Percentiles rank a stretch among this genome's conserved stretches.
Evolutionary conservation across 2,113 vertebrate species (phyloP).

Genomic region (Mesocricetus auratus): DNA sequence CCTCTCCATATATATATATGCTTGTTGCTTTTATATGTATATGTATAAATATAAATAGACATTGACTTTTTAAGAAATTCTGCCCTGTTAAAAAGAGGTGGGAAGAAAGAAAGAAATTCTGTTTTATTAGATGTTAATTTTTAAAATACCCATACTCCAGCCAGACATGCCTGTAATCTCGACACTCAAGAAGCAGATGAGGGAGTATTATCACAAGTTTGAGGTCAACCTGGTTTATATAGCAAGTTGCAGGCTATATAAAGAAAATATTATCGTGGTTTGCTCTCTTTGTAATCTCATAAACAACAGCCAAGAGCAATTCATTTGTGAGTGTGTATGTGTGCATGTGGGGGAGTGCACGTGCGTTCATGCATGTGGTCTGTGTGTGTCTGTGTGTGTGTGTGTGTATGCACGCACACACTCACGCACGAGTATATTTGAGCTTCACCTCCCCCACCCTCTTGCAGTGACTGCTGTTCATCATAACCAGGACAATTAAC

Average conservation of each 20-base stretch:
- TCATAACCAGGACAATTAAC: slow-evolving; percentile 84
- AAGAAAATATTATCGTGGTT: background rate
- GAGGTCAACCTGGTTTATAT: background rate
- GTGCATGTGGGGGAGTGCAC: background rate
- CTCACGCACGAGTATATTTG: background rate
- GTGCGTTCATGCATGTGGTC: background rate
- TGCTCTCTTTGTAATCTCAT: background rate
- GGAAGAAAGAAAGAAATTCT: background rate
- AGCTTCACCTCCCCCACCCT: slow-evolving; percentile 37
- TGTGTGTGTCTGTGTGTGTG: background rate
- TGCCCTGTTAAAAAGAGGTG: background rate
- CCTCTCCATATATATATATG: background rate
- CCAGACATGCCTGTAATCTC: background rate
- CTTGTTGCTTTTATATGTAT: background rate
- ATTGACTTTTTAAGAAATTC: background rate
- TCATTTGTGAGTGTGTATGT: background rate
- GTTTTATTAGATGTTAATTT: background rate
- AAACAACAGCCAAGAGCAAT: background rate
- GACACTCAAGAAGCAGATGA: background rate
- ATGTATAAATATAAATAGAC: background rate
- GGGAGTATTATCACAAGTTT: background rate
- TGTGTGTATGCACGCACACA: background rate
- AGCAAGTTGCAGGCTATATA: background rate
- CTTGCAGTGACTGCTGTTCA: slow-evolving; percentile 74
- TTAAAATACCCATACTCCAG: background rate